Base-by-base conservation (phyloP, 2,888 invertebrate species). In the Monochamus alternatus region DNA sequence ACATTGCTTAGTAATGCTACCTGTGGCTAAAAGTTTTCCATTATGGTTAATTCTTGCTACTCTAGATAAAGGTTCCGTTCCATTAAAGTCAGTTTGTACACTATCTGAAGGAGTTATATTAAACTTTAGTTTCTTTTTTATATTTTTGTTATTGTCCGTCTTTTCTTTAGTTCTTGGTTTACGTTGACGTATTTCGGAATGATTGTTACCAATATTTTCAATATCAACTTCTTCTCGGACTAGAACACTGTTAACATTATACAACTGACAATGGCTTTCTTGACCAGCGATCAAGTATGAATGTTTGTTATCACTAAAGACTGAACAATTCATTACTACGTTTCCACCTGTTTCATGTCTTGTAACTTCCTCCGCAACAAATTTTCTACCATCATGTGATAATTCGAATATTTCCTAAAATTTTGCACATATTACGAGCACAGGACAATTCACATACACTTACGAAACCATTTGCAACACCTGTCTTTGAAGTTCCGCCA, bases 391-490 rank as follows among this genome's bases (percentile, higher is more conserved):
- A 90, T 97, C 94, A 87, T 96, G 95, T 74, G 94, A 95, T 70
- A 98, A 89, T 89, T 98, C 97, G 90, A 95, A 98, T 85, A 98
- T 95, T 92, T 98, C 97, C 97, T 97, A 87, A 74, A 92, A 89
- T 52, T 32, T 7, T 10, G 8, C 3, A 10, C 3, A 31, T 31
- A 66, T 73, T 73, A 14, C 47, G n/a, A 30, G 31, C 5, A 7
- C 5, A 67, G 51, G 22, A 31, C 51, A 22, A 22, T 32, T 30
- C 14, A 69, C 72, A 55, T 8, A 51, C 77, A 93, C 96, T 94
- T 91, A 97, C 98, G 90, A 99, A 97, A 88, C 97, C 97, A 92
- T 99, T 99, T 52, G 96, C 95, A 73, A 99, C 96, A 72, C 99
- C 99, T 63, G 98, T 98, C 89, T 98, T 98, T 14, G 98, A 95